Evolutionary conservation across 2,797 vertebrate genomes (phyloP), one percentile per base, ranked within the genome.

Genomic region (Dryobates pubescens): DNA sequence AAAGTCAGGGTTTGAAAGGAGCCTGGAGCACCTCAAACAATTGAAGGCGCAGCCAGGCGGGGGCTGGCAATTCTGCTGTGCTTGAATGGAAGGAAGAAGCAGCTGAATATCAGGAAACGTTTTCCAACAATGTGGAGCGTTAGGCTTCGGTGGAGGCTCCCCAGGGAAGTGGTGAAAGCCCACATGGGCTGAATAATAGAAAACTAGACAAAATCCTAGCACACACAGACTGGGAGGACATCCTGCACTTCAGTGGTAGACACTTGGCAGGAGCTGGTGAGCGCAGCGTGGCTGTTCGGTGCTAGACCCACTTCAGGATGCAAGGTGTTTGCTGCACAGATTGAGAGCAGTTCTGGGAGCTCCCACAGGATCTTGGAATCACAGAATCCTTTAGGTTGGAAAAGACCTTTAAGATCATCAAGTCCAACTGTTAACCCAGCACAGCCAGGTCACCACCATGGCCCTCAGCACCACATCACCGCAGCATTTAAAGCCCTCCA

Each of bases 31-130:
- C 87, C 86, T 69, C 41, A 49, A 78, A 95, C 92, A 96, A 94
- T 91, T 19, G 17, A 77, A 84, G 90, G 93, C 2, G 0, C 89
- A 88, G 30, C 5, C 5, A 2, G 89, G 84, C 76, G 65, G 83
- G 84, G 85, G 91, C 43, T 89, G 9, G 22, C 70, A 58, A 76
- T 94, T 91, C 88, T 94, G 93, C 92, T 56, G 51, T 16, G 84
- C 89, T 87, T 93, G 92, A 96, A 96, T 94, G 69, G 86, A 91
- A 95, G 92, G 94, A 96, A 93, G 88, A 97, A 94, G 92, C 80
- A 82, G 85, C 92, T 95, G 92, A 92, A 95, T 90, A 43, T 93
- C 94, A 95, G 92, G 93, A 96, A 96, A 86, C 38, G 7, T 68
- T 43, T 86, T 59, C 24, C 64, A 90, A 93, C 96, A 94, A 94